Conservation (phyloP, 2,797 vertebrate species). For the Leptatherina wallacei region DNA sequence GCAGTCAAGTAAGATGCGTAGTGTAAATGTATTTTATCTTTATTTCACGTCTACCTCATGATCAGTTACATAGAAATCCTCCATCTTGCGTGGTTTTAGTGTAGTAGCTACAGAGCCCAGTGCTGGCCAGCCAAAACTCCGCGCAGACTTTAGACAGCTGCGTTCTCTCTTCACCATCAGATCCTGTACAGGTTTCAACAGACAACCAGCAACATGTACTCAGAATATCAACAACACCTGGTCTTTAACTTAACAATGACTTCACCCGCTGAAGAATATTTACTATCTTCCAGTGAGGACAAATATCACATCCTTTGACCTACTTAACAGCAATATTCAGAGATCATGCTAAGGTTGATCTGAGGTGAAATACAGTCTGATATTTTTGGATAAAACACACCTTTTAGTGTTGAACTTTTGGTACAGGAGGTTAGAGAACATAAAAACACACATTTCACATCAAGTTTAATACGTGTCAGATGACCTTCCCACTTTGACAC, state of each 20-base stretch:
- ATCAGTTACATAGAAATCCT: constrained; percentile 92
- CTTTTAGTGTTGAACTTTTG: constrained; percentile 87
- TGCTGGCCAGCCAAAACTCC: constrained; percentile 56
- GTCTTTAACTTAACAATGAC: constrained; percentile 31
- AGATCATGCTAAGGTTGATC: constrained; percentile 54
- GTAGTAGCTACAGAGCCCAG: constrained; percentile 73
- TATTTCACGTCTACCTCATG: constrained; percentile 90
- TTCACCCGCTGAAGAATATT: constrained; percentile 38
- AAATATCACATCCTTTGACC: constrained; percentile 32
- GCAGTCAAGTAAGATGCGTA: constrained; percentile 62
- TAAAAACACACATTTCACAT: constrained; percentile 79
- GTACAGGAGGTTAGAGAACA: constrained; percentile 89
- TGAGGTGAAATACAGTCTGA: constrained; percentile 60
- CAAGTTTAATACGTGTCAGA: constrained; percentile 75
- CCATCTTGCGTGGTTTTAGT: constrained; percentile 89
- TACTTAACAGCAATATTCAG: constrained; percentile 45
- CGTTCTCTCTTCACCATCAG: constrained; percentile 66
- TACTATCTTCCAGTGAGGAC: constrained; percentile 31
- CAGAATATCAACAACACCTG: constrained; percentile 51
- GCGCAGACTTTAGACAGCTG: constrained; percentile 58
- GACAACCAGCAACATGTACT: constrained; percentile 55
- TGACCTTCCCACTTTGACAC: constrained; percentile 69
- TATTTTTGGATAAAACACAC: constrained; percentile 74
- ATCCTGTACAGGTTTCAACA: constrained; percentile 44
- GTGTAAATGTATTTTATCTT: constrained; percentile 86